Base-by-base conservation (phyloP, 2,113 vertebrate species). In the Struthidea cinerea region DNA sequence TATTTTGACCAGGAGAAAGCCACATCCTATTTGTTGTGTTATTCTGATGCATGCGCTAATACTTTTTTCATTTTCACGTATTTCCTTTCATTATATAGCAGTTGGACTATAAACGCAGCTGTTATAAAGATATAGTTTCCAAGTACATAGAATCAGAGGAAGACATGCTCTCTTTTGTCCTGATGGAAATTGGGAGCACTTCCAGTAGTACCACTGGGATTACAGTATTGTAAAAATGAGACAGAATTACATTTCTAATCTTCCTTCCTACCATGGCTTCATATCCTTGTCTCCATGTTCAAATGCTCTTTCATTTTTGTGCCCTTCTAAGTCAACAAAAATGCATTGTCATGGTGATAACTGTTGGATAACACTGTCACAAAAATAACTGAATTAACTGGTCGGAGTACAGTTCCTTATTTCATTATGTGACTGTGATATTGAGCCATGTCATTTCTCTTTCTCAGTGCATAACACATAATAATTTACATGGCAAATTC, bases 71-170 rank as follows among this genome's bases (percentile, higher is more conserved):
- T 75, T 92, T 95, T 91, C 84, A 81, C 47, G 7, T 80, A 79
- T 95, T 95, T 91, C 44, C 71, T 95, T 90, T 92, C 68, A 68
- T 93, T 93, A 61, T 52, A 63, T 35, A 94, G 76, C 41, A 73
- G 41, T 65, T 84, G 46, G 69, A 63, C 26, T 78, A 56, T 15
- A 93, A 91, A 65, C 70, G 59, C 18, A 67, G 33, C 22, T 5
- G 1, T 59, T 90, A 67, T 55, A 61, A 77, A 91, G 42, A 83
- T 50, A 55, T 1, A 70, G 79, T 60, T 92, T 90, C 79, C 71
- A 55, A 83, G 28, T 24, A 41, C 14, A 5, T 22, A 74, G 55
- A 87, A 59, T 87, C 67, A 77, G 71, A 77, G 63, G 74, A 91
- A 83, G 33, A 65, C 18, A 63, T 37, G 20, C 18, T 81, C 94